Evolutionary conservation across 2,797 vertebrate genomes (phyloP).

Genomic region (Florisuga fusca): DNA sequence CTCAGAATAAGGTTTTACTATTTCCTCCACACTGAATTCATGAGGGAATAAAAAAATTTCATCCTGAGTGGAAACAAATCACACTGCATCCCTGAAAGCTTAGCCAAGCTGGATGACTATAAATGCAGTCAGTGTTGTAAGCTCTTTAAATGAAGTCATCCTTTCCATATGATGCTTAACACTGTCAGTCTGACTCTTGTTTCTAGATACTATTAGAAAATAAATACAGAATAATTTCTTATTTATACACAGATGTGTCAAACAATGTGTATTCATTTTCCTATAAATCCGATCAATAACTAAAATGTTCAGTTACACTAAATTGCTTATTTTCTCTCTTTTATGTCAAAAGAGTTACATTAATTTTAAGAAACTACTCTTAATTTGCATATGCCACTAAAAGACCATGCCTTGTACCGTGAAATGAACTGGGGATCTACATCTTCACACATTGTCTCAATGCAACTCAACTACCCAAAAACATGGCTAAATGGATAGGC

Average conservation of each 20-base stretch:
- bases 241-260: neutral
- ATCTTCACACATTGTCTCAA: neutral
- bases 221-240: neutral
- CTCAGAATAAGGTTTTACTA: neutral
- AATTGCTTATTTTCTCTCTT: neutral
- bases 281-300: neutral
- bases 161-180: neutral
- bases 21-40: neutral
- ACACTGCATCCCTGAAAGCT: neutral
- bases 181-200: neutral
- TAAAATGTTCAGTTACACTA: neutral
- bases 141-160: neutral
- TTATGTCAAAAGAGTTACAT: neutral
- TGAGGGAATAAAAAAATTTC: neutral
- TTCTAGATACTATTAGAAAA: neutral
- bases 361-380: neutral
- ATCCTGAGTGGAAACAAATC: neutral
- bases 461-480: neutral
- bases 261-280: neutral
- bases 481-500: fast-evolving
- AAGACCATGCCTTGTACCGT: neutral
- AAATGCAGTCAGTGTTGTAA: neutral
- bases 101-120: neutral
- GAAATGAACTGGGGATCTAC: neutral
- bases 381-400: neutral